Evolutionary conservation across 1,140 invertebrate genomes (phyloP).

Genomic region (Lucilia cuprina): DNA sequence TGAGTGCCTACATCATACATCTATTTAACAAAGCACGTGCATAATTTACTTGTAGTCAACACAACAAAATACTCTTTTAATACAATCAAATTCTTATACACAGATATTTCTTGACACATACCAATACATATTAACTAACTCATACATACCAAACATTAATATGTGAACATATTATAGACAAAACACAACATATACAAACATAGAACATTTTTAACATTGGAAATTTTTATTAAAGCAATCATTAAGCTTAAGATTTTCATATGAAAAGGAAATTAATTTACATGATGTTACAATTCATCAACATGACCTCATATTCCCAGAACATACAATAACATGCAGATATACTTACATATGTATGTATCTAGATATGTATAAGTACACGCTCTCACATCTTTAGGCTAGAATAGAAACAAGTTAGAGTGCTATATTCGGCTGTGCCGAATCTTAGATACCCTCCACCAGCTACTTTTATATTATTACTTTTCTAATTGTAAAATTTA

Average conservation of each 20-base stretch:
- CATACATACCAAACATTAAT: background rate
- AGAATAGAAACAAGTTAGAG: background rate
- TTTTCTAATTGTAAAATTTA: too few relatives aligned
- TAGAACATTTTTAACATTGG: background rate
- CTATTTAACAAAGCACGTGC: background rate
- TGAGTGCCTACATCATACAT: background rate
- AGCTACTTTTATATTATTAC: too few relatives aligned
- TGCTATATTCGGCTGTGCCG: too few relatives aligned
- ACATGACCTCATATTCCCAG: conserved; percentile 17
- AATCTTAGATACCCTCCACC: too few relatives aligned
- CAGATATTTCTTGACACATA: background rate
- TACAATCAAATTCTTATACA: background rate
- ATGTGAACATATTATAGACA: background rate
- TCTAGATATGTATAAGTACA: background rate
- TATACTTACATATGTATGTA: too few relatives aligned
- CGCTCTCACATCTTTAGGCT: background rate
- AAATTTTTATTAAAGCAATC: conserved; percentile 22
- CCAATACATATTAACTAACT: background rate
- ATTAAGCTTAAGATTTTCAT: conserved; percentile 25
- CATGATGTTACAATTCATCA: conserved; percentile 33
- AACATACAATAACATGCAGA: background rate
- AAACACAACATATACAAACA: background rate
- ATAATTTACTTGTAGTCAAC: background rate
- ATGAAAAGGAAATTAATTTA: conserved; percentile 35
- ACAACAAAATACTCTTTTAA: background rate